Evolutionary conservation across 1,140 invertebrate species (phyloP).

Genomic region (Melanaphis sacchari): DNA sequence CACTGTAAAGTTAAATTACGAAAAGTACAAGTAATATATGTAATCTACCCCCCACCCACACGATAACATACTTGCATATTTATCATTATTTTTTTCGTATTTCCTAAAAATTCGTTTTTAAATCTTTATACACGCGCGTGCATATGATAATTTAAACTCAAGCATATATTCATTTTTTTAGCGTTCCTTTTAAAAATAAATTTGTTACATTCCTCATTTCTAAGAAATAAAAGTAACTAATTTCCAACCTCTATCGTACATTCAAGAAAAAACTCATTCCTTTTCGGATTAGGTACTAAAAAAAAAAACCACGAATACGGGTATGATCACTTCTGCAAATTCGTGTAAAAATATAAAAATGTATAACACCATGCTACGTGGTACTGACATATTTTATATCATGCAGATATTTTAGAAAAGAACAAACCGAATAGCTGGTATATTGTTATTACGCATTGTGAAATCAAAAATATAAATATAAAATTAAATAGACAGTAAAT

Average conservation of each 20-base stretch:
- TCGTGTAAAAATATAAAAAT: neutral
- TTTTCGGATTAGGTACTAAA: neutral
- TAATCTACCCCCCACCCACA: neutral
- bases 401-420: too few relatives aligned
- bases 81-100: neutral
- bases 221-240: neutral
- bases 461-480: too few relatives aligned
- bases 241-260: neutral
- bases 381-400: too few relatives aligned
- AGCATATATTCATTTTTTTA: neutral
- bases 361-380: neutral
- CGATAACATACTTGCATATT: neutral
- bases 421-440: too few relatives aligned
- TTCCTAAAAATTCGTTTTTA: neutral
- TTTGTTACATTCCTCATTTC: neutral
- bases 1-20: neutral
- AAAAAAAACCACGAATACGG: neutral
- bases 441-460: too few relatives aligned
- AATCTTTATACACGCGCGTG: neutral
- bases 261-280: neutral
- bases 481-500: too few relatives aligned
- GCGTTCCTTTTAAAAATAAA: neutral
- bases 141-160: neutral
- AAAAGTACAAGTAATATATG: constrained; percentile 17
- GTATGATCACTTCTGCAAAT: neutral